Evolutionary conservation across 1,140 invertebrate genomes (phyloP).

Genomic region (Physella acuta): DNA sequence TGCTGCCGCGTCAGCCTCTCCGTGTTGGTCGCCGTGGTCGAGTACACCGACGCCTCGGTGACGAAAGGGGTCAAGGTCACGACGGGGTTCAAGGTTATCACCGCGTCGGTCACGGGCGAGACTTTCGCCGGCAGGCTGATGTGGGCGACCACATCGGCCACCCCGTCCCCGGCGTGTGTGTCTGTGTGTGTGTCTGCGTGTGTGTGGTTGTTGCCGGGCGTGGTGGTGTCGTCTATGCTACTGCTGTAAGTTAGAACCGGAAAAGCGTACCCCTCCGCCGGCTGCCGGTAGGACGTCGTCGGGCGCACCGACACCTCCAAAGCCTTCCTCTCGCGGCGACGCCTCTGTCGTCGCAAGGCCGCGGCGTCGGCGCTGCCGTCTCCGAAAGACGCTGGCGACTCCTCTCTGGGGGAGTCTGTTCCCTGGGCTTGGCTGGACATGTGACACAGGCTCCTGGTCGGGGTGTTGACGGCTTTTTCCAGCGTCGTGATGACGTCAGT

Average conservation of each 20-base stretch:
- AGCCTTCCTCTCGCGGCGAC: constrained; percentile 37
- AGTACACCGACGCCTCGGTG: no score
- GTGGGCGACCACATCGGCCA: constrained; percentile 19
- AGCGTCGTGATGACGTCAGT: constrained; percentile 46
- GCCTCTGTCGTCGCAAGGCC: constrained; percentile 36
- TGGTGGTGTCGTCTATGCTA: constrained; percentile 51
- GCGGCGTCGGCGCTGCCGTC: constrained; percentile 14
- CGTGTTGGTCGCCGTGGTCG: no score
- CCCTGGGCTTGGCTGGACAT: constrained; percentile 10
- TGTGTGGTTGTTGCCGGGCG: no score
- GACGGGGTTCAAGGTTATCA: no score
- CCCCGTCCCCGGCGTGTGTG: no score
- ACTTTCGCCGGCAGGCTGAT: background rate
- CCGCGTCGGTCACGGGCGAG: background rate
- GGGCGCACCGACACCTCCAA: constrained; percentile 45
- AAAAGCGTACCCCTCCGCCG: constrained; percentile 31
- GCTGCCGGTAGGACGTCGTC: constrained; percentile 33
- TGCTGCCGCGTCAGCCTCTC: no score
- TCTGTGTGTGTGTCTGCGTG: no score
- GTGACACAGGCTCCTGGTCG: constrained; percentile 41
- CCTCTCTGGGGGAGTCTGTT: constrained; percentile 28
- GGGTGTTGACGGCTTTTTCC: constrained; percentile 55
- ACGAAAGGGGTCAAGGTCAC: no score
- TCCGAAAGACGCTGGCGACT: constrained; percentile 8
- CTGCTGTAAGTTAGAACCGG: constrained; percentile 48